Evolutionary conservation across 2,888 invertebrate species (phyloP).

Genomic region (Spisula solida): DNA sequence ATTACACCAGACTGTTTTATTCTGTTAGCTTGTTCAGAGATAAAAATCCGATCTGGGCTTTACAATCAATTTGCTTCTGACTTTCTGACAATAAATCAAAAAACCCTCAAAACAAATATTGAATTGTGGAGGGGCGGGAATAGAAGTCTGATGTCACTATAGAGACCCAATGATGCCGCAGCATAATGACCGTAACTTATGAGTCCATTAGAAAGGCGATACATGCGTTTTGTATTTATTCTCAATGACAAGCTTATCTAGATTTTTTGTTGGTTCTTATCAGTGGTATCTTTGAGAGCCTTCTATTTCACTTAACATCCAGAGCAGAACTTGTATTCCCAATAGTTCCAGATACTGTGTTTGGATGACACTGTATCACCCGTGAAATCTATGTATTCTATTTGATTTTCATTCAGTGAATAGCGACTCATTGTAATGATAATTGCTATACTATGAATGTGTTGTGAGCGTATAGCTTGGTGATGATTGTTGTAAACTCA

Average conservation of each 20-base stretch:
- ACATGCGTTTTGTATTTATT: slow-evolving; percentile 20
- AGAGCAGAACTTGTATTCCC: slow-evolving; percentile 59
- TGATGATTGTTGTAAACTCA: slow-evolving; percentile 29
- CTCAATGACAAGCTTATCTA: slow-evolving; percentile 50
- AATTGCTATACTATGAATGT: slow-evolving; percentile 61
- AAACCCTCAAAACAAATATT: slow-evolving; percentile 62
- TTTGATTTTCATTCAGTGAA: slow-evolving; percentile 58
- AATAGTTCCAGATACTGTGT: slow-evolving; percentile 40
- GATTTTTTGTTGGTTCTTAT: slow-evolving; percentile 42
- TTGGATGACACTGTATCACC: slow-evolving; percentile 54
- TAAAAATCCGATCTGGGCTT: slow-evolving; percentile 47
- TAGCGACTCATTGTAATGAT: slow-evolving; percentile 56
- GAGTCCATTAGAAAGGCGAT: slow-evolving; percentile 1
- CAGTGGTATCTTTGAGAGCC: slow-evolving; percentile 36
- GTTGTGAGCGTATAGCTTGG: not conserved
- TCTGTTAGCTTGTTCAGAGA: slow-evolving; percentile 39
- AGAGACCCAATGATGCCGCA: not conserved
- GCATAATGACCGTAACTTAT: slow-evolving; percentile 11
- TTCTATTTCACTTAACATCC: slow-evolving; percentile 39
- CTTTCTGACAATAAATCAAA: slow-evolving; percentile 61
- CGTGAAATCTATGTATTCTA: slow-evolving; percentile 64
- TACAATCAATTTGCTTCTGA: slow-evolving; percentile 63
- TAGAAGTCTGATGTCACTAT: slow-evolving; percentile 43
- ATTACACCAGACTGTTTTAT: slow-evolving; percentile 48
- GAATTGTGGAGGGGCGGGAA: slow-evolving; percentile 52